Conservation (phyloP, 2,888 invertebrate species). For the Vesta saturnalis region DNA sequence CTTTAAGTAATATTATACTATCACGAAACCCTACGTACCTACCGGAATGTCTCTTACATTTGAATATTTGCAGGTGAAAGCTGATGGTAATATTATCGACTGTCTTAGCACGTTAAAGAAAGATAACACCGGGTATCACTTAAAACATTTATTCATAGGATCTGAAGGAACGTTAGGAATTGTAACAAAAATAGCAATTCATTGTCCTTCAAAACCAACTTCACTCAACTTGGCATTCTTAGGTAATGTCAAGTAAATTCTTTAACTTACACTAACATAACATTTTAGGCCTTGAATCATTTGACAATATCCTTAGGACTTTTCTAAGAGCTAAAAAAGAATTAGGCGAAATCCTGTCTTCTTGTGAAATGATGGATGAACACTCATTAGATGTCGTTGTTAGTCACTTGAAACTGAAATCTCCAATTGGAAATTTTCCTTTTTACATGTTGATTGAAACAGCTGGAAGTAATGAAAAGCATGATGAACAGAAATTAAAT, state of each 20-base stretch:
- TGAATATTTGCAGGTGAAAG: conserved; percentile 74
- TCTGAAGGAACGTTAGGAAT: conserved; percentile 97
- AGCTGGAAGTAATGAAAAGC: conserved; percentile 83
- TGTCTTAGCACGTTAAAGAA: conserved; percentile 89
- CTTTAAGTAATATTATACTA: too few species aligned
- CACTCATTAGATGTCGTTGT: conserved; percentile 75
- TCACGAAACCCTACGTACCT: too few species aligned
- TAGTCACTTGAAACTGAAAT: conserved; percentile 69
- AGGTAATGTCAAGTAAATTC: too few species aligned
- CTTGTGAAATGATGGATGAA: conserved; percentile 94
- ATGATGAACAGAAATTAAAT: conserved; percentile 90
- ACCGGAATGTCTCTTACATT: too few species aligned
- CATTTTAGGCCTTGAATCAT: conserved; percentile 75
- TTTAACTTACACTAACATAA: too few species aligned
- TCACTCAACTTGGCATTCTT: conserved; percentile 89
- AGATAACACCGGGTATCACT: conserved; percentile 97
- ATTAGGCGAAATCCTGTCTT: conserved; percentile 91
- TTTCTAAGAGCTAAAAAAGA: conserved; percentile 78
- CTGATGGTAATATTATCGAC: conserved; percentile 87
- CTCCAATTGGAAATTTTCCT: conserved; percentile 73
- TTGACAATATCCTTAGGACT: conserved; percentile 80
- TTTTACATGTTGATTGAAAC: conserved; percentile 91
- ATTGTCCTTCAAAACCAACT: conserved; percentile 86
- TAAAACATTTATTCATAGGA: conserved; percentile 97
- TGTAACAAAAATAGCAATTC: conserved; percentile 90